Conservation (phyloP, 2,113 vertebrate species). For the Dendropsophus ebraccatus region DNA sequence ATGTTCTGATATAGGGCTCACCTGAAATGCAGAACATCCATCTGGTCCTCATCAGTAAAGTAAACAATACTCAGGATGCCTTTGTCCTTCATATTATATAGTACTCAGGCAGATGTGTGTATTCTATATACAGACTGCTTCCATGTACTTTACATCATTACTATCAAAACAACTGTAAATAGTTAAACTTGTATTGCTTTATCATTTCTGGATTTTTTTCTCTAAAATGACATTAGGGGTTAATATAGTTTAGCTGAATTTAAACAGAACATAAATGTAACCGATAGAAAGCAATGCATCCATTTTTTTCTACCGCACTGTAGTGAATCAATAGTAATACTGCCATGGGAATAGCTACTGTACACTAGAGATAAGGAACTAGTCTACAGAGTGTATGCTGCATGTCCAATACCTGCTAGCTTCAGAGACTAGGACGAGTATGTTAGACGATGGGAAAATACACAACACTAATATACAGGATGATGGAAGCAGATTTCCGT, state of each 20-base stretch:
- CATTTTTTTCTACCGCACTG: neutral
- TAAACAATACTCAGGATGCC: too few species aligned
- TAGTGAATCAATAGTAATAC: constrained; percentile 3
- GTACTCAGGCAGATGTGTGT: too few species aligned
- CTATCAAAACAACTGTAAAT: too few species aligned
- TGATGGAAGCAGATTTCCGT: neutral
- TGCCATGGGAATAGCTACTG: neutral
- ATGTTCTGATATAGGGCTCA: too few species aligned
- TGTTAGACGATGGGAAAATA: neutral
- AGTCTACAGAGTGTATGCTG: neutral
- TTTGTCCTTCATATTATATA: too few species aligned
- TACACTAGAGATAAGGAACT: neutral
- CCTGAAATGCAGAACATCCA: too few species aligned
- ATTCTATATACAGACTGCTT: too few species aligned
- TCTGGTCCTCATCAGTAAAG: too few species aligned
- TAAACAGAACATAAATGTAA: neutral
- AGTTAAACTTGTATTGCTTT: neutral
- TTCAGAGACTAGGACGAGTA: neutral
- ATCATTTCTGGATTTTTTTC: neutral
- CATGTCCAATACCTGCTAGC: neutral
- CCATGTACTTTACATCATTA: too few species aligned
- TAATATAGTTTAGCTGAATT: neutral
- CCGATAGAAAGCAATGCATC: neutral
- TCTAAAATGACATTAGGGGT: neutral
- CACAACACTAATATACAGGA: neutral